Evolutionary conservation across 2,888 invertebrate genomes (phyloP).

Genomic region (Dicyrtoma fusca): DNA sequence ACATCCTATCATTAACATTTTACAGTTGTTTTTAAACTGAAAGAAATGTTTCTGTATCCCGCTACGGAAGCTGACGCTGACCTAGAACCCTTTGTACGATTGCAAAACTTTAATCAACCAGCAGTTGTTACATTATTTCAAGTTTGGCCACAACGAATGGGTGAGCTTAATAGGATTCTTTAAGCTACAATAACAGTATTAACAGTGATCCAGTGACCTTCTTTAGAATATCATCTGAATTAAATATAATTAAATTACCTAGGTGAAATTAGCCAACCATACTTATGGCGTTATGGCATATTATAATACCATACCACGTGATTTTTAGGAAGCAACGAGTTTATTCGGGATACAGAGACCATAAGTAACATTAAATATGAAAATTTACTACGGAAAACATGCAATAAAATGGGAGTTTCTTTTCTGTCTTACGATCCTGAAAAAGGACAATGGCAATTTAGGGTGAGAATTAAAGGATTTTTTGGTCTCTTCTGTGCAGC

Average conservation of each 20-base stretch:
- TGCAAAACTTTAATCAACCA: conserved; percentile 16
- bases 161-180: too few relatives aligned
- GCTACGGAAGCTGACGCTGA: conserved; percentile 7
- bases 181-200: too few relatives aligned
- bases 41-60: conserved; percentile 18
- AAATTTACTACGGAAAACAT: conserved; percentile 1
- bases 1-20: background rate
- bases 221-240: too few relatives aligned
- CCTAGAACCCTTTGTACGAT: background rate
- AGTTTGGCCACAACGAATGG: conserved; percentile 15
- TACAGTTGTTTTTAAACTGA: conserved; percentile 13
- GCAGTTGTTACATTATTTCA: conserved; percentile 8
- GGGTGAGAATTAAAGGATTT: background rate
- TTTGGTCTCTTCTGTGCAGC: too few relatives aligned
- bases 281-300: too few relatives aligned
- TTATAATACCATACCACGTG: background rate
- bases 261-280: too few relatives aligned
- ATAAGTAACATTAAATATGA: conserved; percentile 10
- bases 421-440: conserved; percentile 8
- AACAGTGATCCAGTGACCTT: too few relatives aligned
- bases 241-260: too few relatives aligned
- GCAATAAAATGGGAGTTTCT: conserved; percentile 5
- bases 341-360: background rate
- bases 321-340: background rate
- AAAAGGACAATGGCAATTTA: conserved; percentile 14